These are phyloP conservation scores for Otolemur garnettii DNA, from an alignment of 2,113 vertebrate species.

Conservation along the genomic window DNA sequence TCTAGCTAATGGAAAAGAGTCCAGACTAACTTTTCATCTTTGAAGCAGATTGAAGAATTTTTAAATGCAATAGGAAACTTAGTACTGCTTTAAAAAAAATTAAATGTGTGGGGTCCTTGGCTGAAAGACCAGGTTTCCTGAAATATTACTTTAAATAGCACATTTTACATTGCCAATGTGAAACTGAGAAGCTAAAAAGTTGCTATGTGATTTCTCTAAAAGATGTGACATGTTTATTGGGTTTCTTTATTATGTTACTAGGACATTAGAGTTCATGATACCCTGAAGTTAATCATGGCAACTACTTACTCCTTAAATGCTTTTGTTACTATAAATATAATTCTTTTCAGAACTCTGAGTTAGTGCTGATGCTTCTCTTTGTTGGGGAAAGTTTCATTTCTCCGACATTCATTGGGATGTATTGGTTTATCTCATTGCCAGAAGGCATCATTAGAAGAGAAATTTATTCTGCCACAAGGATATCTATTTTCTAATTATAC, in stretches of 20 bases:
- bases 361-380: conserved; percentile 28
- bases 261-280: conserved; percentile 1
- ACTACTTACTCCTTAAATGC: conserved; percentile 26
- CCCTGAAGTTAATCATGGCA: neutral
- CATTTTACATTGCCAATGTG: neutral
- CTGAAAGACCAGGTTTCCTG: neutral
- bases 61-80: neutral
- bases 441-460: conserved; percentile 18
- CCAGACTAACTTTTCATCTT: conserved; percentile 10
- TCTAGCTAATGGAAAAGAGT: neutral
- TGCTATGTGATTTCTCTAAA: neutral
- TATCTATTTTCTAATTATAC: conserved; percentile 57
- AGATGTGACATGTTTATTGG: neutral
- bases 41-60: neutral
- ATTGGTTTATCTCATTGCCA: conserved; percentile 38
- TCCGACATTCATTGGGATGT: neutral
- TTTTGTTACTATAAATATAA: conserved; percentile 35
- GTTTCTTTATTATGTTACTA: conserved; percentile 34
- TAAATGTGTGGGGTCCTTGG: neutral
- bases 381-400: conserved; percentile 27
- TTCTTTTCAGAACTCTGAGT: conserved; percentile 36
- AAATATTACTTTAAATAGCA: neutral
- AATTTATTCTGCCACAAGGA: conserved; percentile 35
- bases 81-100: neutral
- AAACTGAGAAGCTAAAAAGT: neutral